These are phyloP conservation scores for Trichogramma evanescens DNA, from an alignment of 2,888 invertebrate species.

Conservation along the genomic window DNA sequence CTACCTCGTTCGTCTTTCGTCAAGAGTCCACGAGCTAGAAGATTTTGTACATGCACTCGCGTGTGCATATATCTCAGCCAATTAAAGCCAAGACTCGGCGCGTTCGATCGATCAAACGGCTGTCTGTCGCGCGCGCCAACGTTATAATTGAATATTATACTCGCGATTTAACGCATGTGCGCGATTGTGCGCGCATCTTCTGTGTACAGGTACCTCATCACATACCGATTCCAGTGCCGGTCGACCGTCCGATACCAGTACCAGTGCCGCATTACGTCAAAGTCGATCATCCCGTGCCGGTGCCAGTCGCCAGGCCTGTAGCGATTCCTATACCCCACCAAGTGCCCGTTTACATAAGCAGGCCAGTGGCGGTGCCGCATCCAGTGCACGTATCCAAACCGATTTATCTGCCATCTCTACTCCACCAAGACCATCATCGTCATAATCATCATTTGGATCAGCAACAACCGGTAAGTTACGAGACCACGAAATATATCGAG, in stretches of 20 bases:
- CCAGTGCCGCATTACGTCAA: constrained; percentile 45
- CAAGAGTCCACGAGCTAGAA: no score
- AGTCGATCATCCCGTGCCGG: constrained; percentile 43
- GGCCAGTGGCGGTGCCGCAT: constrained; percentile 37
- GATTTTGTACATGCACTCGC: not conserved
- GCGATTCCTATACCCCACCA: constrained; percentile 42
- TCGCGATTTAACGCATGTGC: no score
- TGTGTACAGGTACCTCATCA: constrained; percentile 38
- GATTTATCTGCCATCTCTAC: constrained; percentile 17
- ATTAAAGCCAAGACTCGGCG: not conserved
- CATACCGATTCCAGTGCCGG: constrained; percentile 43
- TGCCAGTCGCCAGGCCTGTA: constrained; percentile 36
- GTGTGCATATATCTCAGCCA: not conserved
- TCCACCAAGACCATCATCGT: constrained; percentile 1
- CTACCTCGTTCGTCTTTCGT: no score
- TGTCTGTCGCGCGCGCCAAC: not conserved
- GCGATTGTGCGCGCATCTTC: no score
- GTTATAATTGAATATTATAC: no score
- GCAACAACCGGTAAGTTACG: not conserved
- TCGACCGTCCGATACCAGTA: constrained; percentile 41
- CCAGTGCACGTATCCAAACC: constrained; percentile 40
- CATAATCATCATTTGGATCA: constrained; percentile 6
- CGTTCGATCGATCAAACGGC: not conserved
- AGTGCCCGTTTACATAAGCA: constrained; percentile 32
- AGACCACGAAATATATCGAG: no score